These are phyloP conservation scores for Peromyscus melanophrys DNA, from an alignment of 2,797 vertebrate species.

Conservation along the genomic window DNA sequence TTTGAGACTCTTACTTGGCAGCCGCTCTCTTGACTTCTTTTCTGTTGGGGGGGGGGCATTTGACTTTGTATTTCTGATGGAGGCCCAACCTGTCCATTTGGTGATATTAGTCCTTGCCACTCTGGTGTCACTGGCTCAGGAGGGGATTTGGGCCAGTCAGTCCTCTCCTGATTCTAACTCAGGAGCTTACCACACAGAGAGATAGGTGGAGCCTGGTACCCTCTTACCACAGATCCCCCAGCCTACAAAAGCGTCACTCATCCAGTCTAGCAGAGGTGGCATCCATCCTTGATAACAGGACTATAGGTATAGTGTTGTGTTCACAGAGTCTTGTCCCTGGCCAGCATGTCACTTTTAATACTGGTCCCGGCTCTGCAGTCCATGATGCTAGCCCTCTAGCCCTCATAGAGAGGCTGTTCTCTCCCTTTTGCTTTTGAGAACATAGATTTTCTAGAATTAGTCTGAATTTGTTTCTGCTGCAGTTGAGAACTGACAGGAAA, in stretches of 20 bases:
- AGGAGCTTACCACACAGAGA: not conserved
- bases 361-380: fast-evolving
- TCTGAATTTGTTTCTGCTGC: not conserved
- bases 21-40: not conserved
- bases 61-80: too few species aligned
- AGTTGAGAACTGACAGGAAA: not conserved
- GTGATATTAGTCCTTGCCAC: not conserved
- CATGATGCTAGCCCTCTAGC: not conserved
- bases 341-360: not conserved
- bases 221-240: not conserved
- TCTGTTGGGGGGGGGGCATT: not conserved
- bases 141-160: not conserved
- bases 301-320: not conserved
- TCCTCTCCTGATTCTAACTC: too few species aligned
- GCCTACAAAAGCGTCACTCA: not conserved
- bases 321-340: not conserved
- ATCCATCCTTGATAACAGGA: not conserved
- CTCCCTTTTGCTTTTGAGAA: not conserved
- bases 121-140: not conserved
- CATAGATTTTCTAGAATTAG: not conserved
- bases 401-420: not conserved
- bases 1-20: not conserved
- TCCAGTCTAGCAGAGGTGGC: not conserved
- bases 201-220: not conserved
- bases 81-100: not conserved